Evolutionary conservation across 2,113 vertebrate genomes (phyloP), one percentile per base, ranked within the genome.

Genomic region (Hemiscyllium ocellatum): DNA sequence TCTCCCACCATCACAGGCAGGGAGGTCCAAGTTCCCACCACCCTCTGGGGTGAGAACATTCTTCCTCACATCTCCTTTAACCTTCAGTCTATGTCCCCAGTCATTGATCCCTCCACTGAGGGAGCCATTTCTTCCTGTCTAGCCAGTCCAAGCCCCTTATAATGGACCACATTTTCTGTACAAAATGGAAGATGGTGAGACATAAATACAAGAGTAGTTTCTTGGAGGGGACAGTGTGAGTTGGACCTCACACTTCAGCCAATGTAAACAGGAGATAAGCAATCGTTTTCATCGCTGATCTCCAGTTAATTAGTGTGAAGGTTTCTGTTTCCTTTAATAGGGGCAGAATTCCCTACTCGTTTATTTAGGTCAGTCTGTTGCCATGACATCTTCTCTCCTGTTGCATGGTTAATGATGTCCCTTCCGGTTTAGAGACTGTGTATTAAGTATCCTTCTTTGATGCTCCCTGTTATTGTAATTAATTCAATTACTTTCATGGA

Each of bases 301-400:
- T 66, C 17, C 61, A 37, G 91, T 22, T 94, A 37, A 69, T 94
- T 37, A 68, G 90, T 20, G 3, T 8, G 33, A 69, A 66, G 12
- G 91, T 20, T 94, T 56, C 50, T 69, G 65, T 42, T 94, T 94
- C 93, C 68, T 70, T 70, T 70, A 22, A 42, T 70, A 12, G 33
- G 93, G 37, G 26, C 37, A 24, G 93, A 94, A 24, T 17, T 10
- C 10, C 10, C 66, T 8, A n/a, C 91, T 70, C 37, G 70, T 70
- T 87, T 26, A 94, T 70, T 37, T 68, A 94, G 66, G 68, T 70
- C 66, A 94, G 65, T 94, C 20, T 13, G 93, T 94, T 94, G 66
- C 93, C 66, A 70, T 94, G 66, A 69, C 66, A 94, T 12, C 65
- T 94, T n/a, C 7, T 26, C 37, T 70, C 66, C 93, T 50, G 93